These are phyloP conservation scores for Macrotis lagotis DNA, from an alignment of 2,113 vertebrate genomes.

Conservation along the genomic window DNA sequence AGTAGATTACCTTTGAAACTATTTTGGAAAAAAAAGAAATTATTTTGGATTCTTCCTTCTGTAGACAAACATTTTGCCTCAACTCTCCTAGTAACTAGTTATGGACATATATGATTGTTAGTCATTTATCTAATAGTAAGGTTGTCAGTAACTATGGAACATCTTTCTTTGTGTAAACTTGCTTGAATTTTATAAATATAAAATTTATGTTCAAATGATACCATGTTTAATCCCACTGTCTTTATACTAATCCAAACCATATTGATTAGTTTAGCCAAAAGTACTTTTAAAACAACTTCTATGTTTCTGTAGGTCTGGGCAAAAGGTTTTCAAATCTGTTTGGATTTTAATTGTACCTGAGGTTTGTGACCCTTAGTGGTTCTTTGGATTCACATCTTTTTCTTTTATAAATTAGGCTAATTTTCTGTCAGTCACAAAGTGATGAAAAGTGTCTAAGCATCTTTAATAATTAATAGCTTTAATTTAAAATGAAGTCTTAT, in stretches of 20 bases:
- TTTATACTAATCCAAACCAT: neutral
- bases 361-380: neutral
- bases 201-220: neutral
- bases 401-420: neutral
- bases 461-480: neutral
- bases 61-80: too few species aligned
- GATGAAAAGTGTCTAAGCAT: neutral
- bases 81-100: neutral
- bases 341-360: neutral
- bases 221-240: neutral
- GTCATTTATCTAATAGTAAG: neutral
- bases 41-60: too few species aligned
- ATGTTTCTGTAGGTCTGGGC: neutral
- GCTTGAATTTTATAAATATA: neutral
- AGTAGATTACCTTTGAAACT: too few species aligned
- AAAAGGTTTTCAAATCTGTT: conserved; percentile 20
- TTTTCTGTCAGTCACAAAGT: neutral
- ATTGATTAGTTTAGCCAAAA: neutral
- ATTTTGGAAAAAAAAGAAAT: too few species aligned
- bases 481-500: neutral
- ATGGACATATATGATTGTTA: neutral
- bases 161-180: neutral
- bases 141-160: neutral
- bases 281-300: neutral
- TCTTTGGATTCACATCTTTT: conserved; percentile 1